phyloP scores from a whole-genome alignment of 2,113 vertebrate species.

The Periophthalmus modestus region DNA sequence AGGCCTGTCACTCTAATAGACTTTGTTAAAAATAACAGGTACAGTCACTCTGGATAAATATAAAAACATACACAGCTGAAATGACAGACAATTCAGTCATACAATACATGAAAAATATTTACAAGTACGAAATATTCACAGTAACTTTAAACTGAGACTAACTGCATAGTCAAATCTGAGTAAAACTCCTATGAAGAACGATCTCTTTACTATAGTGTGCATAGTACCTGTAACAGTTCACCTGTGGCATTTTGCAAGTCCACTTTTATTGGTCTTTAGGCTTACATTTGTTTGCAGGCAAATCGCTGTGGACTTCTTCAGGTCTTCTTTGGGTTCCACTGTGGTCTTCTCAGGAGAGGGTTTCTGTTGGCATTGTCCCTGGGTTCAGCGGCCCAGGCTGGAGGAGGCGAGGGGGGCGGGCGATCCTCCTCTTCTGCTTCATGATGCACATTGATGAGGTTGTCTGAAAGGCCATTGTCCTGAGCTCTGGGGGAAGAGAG shows the following conservation, averaged over 20 bases:
- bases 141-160: background rate
- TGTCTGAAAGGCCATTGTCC: slow-evolving; percentile 6
- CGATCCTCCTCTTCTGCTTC: slow-evolving; percentile 12
- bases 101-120: slow-evolving; percentile 12
- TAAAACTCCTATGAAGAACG: background rate
- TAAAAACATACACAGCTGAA: slow-evolving; percentile 13
- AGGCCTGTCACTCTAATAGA: slow-evolving; percentile 7
- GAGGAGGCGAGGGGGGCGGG: slow-evolving; percentile 3
- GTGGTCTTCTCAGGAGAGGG: slow-evolving; percentile 66
- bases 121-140: slow-evolving; percentile 19
- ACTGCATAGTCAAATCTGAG: background rate
- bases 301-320: slow-evolving; percentile 7
- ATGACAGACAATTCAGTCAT: background rate
- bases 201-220: background rate
- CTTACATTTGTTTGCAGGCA: background rate
- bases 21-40: slow-evolving; percentile 1
- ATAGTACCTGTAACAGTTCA: background rate
- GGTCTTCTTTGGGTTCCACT: slow-evolving; percentile 61
- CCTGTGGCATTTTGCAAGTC: slow-evolving; percentile 7
- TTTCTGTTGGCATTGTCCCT: slow-evolving; percentile 34
- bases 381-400: slow-evolving; percentile 55
- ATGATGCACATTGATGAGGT: slow-evolving; percentile 12
- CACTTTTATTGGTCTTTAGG: slow-evolving; percentile 5
- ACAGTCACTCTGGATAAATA: slow-evolving; percentile 17
- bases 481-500: background rate